Percentiles rank a stretch among this genome's conserved stretches.
Evolutionary conservation across 2,113 vertebrate genomes (phyloP).

Genomic region (Pica pica): DNA sequence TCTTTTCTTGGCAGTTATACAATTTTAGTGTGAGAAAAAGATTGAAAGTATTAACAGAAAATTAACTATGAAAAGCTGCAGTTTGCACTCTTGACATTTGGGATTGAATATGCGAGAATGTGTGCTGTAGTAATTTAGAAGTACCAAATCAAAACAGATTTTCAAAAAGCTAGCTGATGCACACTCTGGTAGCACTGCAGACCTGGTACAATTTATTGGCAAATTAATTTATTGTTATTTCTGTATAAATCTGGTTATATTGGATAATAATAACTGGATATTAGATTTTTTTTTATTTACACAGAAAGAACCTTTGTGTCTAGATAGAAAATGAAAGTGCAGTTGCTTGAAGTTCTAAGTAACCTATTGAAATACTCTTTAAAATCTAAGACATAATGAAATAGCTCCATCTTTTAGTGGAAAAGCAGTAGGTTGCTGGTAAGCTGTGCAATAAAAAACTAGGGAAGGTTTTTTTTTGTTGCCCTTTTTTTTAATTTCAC

Average conservation of each 20-base stretch:
- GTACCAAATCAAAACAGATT: neutral
- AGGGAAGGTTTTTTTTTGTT: neutral
- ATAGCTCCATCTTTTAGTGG: neutral
- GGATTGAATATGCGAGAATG: neutral
- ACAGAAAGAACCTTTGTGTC: neutral
- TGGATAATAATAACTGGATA: neutral
- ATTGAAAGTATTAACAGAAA: slow-evolving; percentile 16
- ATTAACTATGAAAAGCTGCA: neutral
- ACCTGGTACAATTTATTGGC: neutral
- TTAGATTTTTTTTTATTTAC: neutral
- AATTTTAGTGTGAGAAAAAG: slow-evolving; percentile 42
- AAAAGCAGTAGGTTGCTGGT: neutral
- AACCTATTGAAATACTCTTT: neutral
- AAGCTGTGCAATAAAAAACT: neutral
- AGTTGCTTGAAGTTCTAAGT: neutral
- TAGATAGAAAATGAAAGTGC: neutral
- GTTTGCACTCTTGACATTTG: neutral
- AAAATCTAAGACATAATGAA: neutral
- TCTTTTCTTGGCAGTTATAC: slow-evolving; percentile 41
- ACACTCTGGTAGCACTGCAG: neutral
- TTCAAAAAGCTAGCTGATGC: neutral
- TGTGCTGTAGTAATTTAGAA: neutral
- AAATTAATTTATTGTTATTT: neutral
- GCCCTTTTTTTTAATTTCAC: neutral
- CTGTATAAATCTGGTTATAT: neutral